Conservation (phyloP, 2,888 invertebrate species). For the Nephrotoma appendiculata region DNA sequence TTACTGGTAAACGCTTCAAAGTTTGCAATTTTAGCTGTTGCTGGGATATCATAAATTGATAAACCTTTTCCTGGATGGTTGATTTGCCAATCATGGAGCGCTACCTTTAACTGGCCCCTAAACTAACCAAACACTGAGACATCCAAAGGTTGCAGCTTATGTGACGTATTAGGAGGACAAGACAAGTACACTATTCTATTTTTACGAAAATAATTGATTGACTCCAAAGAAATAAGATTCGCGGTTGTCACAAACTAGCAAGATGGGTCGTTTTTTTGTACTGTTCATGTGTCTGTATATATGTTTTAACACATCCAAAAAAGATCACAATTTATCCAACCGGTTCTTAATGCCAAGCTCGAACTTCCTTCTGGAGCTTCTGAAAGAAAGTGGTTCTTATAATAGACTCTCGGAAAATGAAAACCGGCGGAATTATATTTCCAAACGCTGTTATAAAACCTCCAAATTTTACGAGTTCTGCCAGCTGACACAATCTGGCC, state of each 20-base stretch:
- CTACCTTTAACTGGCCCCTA: too few relatives aligned
- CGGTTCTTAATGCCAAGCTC: conserved; percentile 17
- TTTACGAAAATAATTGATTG: conserved; percentile 15
- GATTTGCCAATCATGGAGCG: neutral
- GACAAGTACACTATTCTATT: too few relatives aligned
- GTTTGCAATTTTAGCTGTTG: too few relatives aligned
- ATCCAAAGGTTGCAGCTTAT: conserved; percentile 10
- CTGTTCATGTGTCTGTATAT: conserved; percentile 10
- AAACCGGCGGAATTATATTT: neutral
- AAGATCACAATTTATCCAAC: conserved; percentile 19
- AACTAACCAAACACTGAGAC: conserved; percentile 11
- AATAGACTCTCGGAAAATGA: neutral
- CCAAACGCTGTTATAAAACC: neutral
- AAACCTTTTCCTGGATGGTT: neutral
- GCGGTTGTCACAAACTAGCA: conserved; percentile 18
- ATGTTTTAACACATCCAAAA: conserved; percentile 19
- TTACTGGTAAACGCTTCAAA: too few relatives aligned
- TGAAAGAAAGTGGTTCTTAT: conserved; percentile 13
- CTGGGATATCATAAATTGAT: neutral
- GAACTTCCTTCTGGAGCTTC: conserved; percentile 19
- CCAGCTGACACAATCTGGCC: too few relatives aligned
- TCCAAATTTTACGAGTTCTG: too few relatives aligned
- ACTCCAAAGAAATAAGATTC: conserved; percentile 20
- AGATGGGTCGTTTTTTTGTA: conserved; percentile 12
- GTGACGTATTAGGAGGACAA: conserved; percentile 6